These are phyloP conservation scores for Drosophila lutescens DNA, from an alignment of 2,888 invertebrate genomes.

Conservation along the genomic window DNA sequence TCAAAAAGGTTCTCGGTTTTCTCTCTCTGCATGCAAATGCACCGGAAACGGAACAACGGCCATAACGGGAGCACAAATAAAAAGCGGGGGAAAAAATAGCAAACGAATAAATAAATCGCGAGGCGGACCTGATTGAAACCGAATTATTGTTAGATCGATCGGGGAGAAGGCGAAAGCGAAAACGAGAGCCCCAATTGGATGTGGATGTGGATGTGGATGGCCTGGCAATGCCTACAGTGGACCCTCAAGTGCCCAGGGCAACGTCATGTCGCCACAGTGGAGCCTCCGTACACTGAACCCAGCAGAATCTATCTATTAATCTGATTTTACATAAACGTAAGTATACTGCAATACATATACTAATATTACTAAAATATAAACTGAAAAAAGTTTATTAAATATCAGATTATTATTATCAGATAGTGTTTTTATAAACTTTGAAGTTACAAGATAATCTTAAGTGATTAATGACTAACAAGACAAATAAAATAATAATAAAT, in stretches of 20 bases:
- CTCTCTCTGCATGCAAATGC: constrained; percentile 9
- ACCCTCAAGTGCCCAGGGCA: constrained; percentile 72
- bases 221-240: constrained; percentile 31
- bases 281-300: neutral
- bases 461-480: too few relatives aligned
- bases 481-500: too few relatives aligned
- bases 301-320: neutral
- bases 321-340: neutral
- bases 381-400: too few relatives aligned
- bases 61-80: constrained; percentile 38
- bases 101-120: constrained; percentile 54
- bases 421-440: too few relatives aligned
- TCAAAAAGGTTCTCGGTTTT: neutral
- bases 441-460: too few relatives aligned
- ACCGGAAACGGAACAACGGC: constrained; percentile 38
- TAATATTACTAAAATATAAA: too few relatives aligned
- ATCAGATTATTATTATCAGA: too few relatives aligned
- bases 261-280: constrained; percentile 43
- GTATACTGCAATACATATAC: too few relatives aligned
- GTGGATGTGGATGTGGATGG: constrained; percentile 12
- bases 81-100: constrained; percentile 37
- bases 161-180: constrained; percentile 65
- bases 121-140: constrained; percentile 68
- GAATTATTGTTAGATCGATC: constrained; percentile 83
- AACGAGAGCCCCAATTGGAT: constrained; percentile 32